phyloP scores from a whole-genome alignment of 2,113 vertebrate species.

The Psittacus erithacus region DNA sequence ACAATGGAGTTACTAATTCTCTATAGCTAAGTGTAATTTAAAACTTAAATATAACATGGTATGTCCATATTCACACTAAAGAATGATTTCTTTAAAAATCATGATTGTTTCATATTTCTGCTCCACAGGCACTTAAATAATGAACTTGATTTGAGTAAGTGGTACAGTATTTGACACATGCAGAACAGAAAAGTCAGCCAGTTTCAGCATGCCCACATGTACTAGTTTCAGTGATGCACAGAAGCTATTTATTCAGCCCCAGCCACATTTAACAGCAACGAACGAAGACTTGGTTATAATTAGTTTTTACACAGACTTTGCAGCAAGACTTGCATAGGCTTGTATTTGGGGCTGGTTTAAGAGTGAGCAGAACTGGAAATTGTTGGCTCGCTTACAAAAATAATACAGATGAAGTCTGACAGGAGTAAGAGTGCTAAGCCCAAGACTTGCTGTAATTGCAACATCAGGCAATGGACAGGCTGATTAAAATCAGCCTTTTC shows the following conservation, averaged over 20 bases:
- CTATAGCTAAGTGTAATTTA: background rate
- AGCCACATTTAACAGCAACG: background rate
- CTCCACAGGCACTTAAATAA: background rate
- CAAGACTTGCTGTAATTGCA: background rate
- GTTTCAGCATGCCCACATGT: background rate
- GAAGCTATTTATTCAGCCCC: background rate
- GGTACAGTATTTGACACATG: accelerated
- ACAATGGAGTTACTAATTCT: background rate
- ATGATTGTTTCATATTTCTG: background rate
- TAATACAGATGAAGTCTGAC: background rate
- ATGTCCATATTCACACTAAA: background rate
- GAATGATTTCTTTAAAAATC: background rate
- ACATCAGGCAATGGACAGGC: background rate
- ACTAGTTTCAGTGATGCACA: background rate
- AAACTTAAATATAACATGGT: accelerated
- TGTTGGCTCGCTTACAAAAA: background rate
- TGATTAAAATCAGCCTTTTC: conserved; percentile 17
- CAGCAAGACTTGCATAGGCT: background rate
- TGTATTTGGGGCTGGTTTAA: background rate
- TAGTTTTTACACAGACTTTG: background rate
- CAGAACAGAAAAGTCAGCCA: background rate
- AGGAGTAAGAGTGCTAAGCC: background rate
- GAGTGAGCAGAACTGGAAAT: background rate
- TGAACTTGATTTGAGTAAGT: background rate
- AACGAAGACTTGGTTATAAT: background rate